These are phyloP conservation scores for Cotesia typhae DNA, from an alignment of 1,140 invertebrate genomes.

Conservation along the genomic window DNA sequence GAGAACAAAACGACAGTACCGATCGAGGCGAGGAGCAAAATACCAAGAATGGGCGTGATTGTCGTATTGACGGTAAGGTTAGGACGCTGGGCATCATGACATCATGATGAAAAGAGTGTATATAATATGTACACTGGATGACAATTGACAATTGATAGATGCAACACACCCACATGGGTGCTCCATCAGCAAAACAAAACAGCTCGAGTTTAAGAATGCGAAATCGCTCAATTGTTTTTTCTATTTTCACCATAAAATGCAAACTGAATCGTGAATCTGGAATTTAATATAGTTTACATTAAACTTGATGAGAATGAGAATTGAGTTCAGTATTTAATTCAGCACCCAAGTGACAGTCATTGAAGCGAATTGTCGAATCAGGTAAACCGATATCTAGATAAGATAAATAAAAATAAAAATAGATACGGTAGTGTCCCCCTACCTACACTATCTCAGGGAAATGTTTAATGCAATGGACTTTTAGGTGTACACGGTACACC, in stretches of 20 bases:
- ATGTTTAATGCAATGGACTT: too few species aligned
- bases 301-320: too few species aligned
- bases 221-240: neutral
- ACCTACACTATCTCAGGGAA: too few species aligned
- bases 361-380: neutral
- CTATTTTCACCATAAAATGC: too few species aligned
- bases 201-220: slow-evolving; percentile 8
- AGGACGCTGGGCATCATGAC: slow-evolving; percentile 50
- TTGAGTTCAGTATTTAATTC: too few species aligned
- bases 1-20: neutral
- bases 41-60: slow-evolving; percentile 61
- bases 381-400: too few species aligned
- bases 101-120: slow-evolving; percentile 41
- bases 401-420: slow-evolving; percentile 29
- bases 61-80: slow-evolving; percentile 49
- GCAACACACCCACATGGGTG: slow-evolving; percentile 16
- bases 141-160: slow-evolving; percentile 15
- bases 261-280: too few species aligned
- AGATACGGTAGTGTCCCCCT: slow-evolving; percentile 38
- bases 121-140: neutral
- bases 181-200: neutral
- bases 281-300: too few species aligned
- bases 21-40: slow-evolving; percentile 36
- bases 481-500: slow-evolving; percentile 19
- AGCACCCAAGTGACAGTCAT: too few species aligned